Evolutionary conservation across 1,140 invertebrate species (phyloP).

Genomic region (Acromyrmex heyeri): DNA sequence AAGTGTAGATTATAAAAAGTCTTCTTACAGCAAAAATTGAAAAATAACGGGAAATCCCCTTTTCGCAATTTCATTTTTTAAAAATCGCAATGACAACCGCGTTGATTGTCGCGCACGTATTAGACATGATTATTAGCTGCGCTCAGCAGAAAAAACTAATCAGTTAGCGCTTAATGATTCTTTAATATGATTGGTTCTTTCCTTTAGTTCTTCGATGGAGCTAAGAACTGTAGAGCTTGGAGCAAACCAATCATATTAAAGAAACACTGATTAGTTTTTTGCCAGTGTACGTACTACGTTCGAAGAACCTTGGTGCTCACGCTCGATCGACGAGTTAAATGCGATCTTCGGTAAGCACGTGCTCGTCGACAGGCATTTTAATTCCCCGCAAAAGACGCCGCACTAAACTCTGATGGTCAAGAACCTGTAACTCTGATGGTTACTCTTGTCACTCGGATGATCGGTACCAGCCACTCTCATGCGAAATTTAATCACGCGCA

Average conservation of each 20-base stretch:
- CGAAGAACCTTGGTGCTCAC: neutral
- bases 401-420: constrained; percentile 39
- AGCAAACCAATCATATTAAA: too few species aligned
- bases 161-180: too few species aligned
- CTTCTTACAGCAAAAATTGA: too few species aligned
- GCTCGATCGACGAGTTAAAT: constrained; percentile 53
- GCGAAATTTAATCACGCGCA: constrained; percentile 45
- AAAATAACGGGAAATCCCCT: too few species aligned
- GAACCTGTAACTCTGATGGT: too few species aligned
- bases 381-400: constrained; percentile 56
- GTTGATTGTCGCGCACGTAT: neutral
- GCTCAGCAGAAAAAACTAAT: too few species aligned
- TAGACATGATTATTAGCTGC: constrained; percentile 41
- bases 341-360: constrained; percentile 66
- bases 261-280: too few species aligned
- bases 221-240: too few species aligned
- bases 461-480: neutral
- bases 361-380: constrained; percentile 66
- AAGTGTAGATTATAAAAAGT: too few species aligned
- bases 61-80: neutral
- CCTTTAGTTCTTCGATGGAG: too few species aligned
- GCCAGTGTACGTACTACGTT: neutral
- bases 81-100: neutral
- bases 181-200: too few species aligned
- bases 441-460: constrained; percentile 63